A percentile compares a stretch with the other conserved stretches of the same genome.
phyloP scores from a whole-genome alignment of 2,888 invertebrate genomes.

The Doris montereyensis region DNA sequence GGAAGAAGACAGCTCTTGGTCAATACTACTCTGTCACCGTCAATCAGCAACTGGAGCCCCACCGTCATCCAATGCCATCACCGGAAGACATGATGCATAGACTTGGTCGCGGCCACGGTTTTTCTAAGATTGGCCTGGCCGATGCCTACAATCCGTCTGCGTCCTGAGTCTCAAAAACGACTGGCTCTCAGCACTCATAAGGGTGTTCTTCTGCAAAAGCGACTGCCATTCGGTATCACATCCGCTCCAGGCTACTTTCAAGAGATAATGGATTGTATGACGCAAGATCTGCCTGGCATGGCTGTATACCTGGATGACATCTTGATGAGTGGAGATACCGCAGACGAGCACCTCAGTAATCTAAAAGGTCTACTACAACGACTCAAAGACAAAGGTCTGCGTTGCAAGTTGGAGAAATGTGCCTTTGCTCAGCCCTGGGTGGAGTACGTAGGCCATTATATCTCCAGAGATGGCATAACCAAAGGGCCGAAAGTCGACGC shows the following conservation, averaged over 20 bases:
- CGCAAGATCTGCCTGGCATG: too few relatives aligned
- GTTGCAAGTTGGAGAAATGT: slow-evolving; percentile 29
- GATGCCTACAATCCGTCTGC: slow-evolving; percentile 35
- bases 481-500: slow-evolving; percentile 9
- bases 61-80: slow-evolving; percentile 55
- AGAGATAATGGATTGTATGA: slow-evolving; percentile 20
- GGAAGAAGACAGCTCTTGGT: too few relatives aligned
- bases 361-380: neutral
- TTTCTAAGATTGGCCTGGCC: slow-evolving; percentile 43
- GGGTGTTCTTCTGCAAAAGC: slow-evolving; percentile 37
- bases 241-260: too few relatives aligned
- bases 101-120: slow-evolving; percentile 44
- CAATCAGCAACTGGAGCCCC: slow-evolving; percentile 54
- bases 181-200: too few relatives aligned
- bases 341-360: neutral
- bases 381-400: slow-evolving; percentile 6
- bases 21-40: slow-evolving; percentile 53
- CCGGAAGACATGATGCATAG: slow-evolving; percentile 54
- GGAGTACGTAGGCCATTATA: slow-evolving; percentile 18
- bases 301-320: too few relatives aligned
- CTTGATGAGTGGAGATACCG: neutral
- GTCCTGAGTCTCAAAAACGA: slow-evolving; percentile 32
- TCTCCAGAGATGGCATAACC: slow-evolving; percentile 1
- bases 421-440: slow-evolving; percentile 29
- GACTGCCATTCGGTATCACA: too few relatives aligned